phyloP scores from a whole-genome alignment of 2,888 invertebrate genomes.

The Drosophila leonis region DNA sequence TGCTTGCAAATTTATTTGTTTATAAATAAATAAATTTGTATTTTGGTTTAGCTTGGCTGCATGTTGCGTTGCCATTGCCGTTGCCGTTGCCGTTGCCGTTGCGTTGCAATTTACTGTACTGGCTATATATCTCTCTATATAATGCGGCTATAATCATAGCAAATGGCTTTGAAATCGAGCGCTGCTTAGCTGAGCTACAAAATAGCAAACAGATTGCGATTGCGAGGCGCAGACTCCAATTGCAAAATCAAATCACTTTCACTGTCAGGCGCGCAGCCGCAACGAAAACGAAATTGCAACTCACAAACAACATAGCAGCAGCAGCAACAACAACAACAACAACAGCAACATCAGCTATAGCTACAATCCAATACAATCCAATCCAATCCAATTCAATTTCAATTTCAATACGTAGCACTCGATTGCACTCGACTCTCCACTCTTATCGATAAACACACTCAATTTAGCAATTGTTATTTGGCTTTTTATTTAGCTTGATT shows the following conservation, averaged over 20 bases:
- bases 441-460: constrained; percentile 34
- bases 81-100: background rate
- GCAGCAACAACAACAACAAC: constrained; percentile 29
- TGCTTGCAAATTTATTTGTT: constrained; percentile 49
- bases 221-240: constrained; percentile 64
- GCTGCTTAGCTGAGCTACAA: constrained; percentile 42
- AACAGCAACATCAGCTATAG: constrained; percentile 10
- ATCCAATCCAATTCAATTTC: constrained; percentile 38
- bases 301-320: constrained; percentile 34
- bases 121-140: constrained; percentile 15
- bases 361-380: constrained; percentile 29
- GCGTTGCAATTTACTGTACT: constrained; percentile 1
- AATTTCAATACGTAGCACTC: constrained; percentile 43
- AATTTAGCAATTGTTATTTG: constrained; percentile 49
- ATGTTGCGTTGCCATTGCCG: constrained; percentile 14
- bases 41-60: constrained; percentile 46
- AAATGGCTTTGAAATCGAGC: constrained; percentile 43
- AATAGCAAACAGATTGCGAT: constrained; percentile 45
- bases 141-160: constrained; percentile 39
- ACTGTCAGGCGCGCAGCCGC: constrained; percentile 72
- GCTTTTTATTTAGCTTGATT: constrained; percentile 16
- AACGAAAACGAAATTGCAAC: constrained; percentile 61
- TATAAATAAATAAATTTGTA: background rate
- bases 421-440: constrained; percentile 48
- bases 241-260: constrained; percentile 84